These are phyloP conservation scores for Drosophila quinaria DNA, from an alignment of 2,888 invertebrate genomes.

Conservation along the genomic window DNA sequence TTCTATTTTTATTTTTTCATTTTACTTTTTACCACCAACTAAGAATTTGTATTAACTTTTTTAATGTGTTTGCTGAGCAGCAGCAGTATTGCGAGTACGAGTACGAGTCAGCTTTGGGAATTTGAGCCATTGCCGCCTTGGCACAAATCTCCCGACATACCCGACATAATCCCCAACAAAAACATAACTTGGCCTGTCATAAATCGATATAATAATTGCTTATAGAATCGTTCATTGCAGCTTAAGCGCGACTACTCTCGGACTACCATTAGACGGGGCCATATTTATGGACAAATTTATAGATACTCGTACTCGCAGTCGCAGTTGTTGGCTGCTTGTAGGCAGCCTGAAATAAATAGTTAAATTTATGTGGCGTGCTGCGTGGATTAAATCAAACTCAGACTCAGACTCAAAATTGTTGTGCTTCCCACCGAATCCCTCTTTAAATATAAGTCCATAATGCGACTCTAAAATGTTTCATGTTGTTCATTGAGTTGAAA, in stretches of 20 bases:
- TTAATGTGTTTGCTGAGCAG: slow-evolving; percentile 24
- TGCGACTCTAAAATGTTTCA: slow-evolving; percentile 22
- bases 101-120: slow-evolving; percentile 27
- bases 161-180: slow-evolving; percentile 42
- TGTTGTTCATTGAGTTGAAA: slow-evolving; percentile 18
- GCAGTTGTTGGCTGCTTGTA: slow-evolving; percentile 40
- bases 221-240: slow-evolving; percentile 75
- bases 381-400: slow-evolving; percentile 56
- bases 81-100: neutral
- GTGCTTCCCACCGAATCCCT: slow-evolving; percentile 1
- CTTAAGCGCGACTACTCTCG: slow-evolving; percentile 43
- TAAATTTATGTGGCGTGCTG: slow-evolving; percentile 67
- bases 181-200: slow-evolving; percentile 43
- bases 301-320: slow-evolving; percentile 33
- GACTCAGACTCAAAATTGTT: slow-evolving; percentile 15
- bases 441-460: slow-evolving; percentile 13
- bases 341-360: slow-evolving; percentile 44
- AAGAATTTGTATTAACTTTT: slow-evolving; percentile 64
- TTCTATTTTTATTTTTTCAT: slow-evolving; percentile 24
- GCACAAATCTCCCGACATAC: slow-evolving; percentile 46
- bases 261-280: slow-evolving; percentile 25
- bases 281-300: slow-evolving; percentile 61
- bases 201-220: slow-evolving; percentile 73
- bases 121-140: slow-evolving; percentile 53
- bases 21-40: slow-evolving; percentile 19